A percentile compares a stretch with the other conserved stretches of the same genome.
Conservation (phyloP, 2,113 vertebrate species). For the Prietella phreatophila region DNA sequence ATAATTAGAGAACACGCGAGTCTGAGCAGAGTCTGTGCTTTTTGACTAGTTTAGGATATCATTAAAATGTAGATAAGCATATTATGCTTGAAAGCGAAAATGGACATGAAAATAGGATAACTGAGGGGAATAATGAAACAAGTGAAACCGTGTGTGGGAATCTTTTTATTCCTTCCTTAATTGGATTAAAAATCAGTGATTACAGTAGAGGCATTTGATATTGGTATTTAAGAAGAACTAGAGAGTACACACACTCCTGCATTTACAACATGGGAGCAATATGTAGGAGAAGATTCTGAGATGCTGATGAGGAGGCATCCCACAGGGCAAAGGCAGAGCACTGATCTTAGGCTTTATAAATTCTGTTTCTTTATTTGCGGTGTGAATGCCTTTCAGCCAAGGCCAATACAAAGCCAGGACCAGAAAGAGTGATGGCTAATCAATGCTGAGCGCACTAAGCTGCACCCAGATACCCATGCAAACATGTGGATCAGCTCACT, state of each 20-base stretch:
- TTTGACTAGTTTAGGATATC: slow-evolving; percentile 21
- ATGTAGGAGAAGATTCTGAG: neutral
- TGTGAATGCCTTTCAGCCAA: slow-evolving; percentile 21
- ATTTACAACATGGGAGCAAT: neutral
- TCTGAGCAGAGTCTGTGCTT: neutral
- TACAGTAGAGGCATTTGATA: neutral
- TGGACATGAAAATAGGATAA: neutral
- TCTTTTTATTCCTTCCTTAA: slow-evolving; percentile 2
- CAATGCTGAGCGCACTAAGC: slow-evolving; percentile 40
- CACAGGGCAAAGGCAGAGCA: slow-evolving; percentile 36
- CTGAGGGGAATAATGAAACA: neutral
- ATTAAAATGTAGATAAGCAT: slow-evolving; percentile 34
- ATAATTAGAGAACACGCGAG: slow-evolving; percentile 27
- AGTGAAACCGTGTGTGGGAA: neutral
- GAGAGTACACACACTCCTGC: neutral
- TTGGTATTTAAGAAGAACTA: neutral
- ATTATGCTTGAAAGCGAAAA: slow-evolving; percentile 6
- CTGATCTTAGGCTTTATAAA: slow-evolving; percentile 47
- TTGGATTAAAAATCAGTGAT: slow-evolving; percentile 5
- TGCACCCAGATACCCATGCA: slow-evolving; percentile 19
- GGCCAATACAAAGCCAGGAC: slow-evolving; percentile 29
- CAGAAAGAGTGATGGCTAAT: slow-evolving; percentile 49
- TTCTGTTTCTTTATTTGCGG: slow-evolving; percentile 33
- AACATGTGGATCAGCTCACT: slow-evolving; percentile 21
- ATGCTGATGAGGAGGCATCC: slow-evolving; percentile 28